phyloP scores from a whole-genome alignment of 2,113 vertebrate species.

The Telmatochromis sp. region DNA sequence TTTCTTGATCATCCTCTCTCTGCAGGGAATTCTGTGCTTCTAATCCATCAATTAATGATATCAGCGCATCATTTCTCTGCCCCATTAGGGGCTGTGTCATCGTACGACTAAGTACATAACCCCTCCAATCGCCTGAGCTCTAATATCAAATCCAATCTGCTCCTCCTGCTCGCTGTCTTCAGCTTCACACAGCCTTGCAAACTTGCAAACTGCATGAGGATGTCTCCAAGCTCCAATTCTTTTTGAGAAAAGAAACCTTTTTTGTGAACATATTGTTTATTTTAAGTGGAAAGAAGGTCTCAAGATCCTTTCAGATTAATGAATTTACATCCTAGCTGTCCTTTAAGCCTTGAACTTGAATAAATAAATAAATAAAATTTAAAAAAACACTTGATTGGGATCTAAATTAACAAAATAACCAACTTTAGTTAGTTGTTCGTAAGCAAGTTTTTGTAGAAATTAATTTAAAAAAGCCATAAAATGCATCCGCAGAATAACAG shows the following conservation, averaged over 20 bases:
- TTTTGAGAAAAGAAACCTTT: not conserved
- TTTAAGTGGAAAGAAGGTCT: not conserved
- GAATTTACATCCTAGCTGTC: not conserved
- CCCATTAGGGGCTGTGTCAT: slow-evolving; percentile 62
- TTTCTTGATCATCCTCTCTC: slow-evolving; percentile 56
- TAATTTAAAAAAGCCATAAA: not conserved
- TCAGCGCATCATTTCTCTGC: slow-evolving; percentile 59
- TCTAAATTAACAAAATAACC: not conserved
- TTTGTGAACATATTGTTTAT: not conserved
- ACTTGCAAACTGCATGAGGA: not conserved
- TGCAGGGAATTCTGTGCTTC: slow-evolving; percentile 55
- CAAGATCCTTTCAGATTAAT: not conserved
- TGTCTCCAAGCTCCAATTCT: not conserved
- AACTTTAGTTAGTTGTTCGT: not conserved
- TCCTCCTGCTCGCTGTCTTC: not conserved
- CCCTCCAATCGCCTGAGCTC: slow-evolving; percentile 14
- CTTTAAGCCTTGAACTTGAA: not conserved
- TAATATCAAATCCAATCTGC: slow-evolving; percentile 45
- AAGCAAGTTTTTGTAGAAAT: not conserved
- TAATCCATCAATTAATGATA: slow-evolving; percentile 73
- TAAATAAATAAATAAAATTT: not conserved
- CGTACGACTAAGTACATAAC: slow-evolving; percentile 53
- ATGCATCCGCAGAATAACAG: not conserved
- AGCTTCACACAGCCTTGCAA: not conserved
- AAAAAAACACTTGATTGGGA: not conserved